Percentiles rank a stretch among this genome's conserved stretches.
Evolutionary conservation across 2,113 vertebrate species (phyloP).

Genomic region (Pelusios castaneus): DNA sequence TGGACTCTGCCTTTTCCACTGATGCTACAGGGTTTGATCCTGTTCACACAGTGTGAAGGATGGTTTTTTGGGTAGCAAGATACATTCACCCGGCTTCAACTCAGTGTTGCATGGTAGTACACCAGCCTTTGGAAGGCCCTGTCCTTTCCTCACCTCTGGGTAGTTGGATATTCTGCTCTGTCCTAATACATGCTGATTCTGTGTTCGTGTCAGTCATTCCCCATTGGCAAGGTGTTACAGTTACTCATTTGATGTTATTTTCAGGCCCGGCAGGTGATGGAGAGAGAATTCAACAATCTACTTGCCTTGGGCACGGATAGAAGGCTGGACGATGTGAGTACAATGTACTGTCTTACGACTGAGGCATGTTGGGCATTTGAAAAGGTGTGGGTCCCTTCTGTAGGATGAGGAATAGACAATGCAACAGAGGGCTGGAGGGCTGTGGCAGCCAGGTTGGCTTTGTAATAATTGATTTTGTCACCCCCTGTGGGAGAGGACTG

Average conservation of each 20-base stretch:
- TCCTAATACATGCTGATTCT: neutral
- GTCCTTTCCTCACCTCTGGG: neutral
- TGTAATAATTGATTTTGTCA: neutral
- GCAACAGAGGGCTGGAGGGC: neutral
- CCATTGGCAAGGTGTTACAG: rapidly evolving
- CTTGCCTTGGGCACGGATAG: conserved; percentile 93
- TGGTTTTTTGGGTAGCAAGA: neutral
- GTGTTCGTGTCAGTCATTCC: neutral
- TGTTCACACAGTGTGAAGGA: neutral
- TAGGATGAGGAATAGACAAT: neutral
- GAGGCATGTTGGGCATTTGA: neutral
- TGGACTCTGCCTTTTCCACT: neutral
- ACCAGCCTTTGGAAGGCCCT: neutral
- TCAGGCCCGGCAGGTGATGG: conserved; percentile 95
- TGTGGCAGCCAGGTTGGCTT: neutral
- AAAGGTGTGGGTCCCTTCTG: neutral
- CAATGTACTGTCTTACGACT: neutral
- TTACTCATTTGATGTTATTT: neutral
- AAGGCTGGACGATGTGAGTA: conserved; percentile 91
- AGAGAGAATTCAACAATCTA: conserved; percentile 96
- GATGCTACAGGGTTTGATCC: neutral
- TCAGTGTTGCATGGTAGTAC: no score
- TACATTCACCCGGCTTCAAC: neutral
- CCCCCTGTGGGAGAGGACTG: neutral
- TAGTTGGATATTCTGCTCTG: neutral